Conservation (phyloP, 2,797 vertebrate genomes). For the Myripristis murdjan region DNA sequence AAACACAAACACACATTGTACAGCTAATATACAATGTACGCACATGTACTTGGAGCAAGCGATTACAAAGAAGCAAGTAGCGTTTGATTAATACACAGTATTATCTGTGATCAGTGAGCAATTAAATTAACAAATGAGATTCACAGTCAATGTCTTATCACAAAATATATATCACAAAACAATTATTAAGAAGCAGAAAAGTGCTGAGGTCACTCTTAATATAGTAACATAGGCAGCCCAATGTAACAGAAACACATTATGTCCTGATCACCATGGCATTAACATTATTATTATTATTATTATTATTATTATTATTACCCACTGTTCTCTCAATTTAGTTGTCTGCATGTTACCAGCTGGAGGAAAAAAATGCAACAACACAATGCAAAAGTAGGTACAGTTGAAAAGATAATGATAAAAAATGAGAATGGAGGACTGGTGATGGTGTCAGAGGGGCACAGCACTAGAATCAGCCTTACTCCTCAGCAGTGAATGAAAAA, state of each 20-base stretch:
- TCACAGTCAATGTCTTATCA: conserved; percentile 47
- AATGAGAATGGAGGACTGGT: not conserved
- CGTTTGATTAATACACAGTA: conserved; percentile 27
- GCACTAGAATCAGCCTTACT: conserved; percentile 19
- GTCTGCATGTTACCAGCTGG: not conserved
- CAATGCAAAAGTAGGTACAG: not conserved
- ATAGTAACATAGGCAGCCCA: conserved; percentile 1
- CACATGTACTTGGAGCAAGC: conserved; percentile 14
- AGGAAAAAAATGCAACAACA: not conserved
- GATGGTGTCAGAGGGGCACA: not conserved
- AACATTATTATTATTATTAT: too few relatives aligned
- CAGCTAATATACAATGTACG: conserved; percentile 30
- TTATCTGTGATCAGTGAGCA: not conserved
- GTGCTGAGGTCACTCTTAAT: conserved; percentile 41
- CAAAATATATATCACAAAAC: conserved; percentile 36
- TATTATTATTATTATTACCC: not conserved
- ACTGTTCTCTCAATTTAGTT: not conserved
- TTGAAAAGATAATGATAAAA: not conserved
- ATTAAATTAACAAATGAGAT: conserved; percentile 11
- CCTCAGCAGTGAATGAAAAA: not conserved
- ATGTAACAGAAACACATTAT: conserved; percentile 15
- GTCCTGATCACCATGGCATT: too few relatives aligned
- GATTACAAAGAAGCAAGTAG: conserved; percentile 30
- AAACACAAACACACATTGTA: conserved; percentile 41
- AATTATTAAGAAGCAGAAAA: conserved; percentile 50